These are phyloP conservation scores for Sesia bembeciformis DNA, from an alignment of 2,888 invertebrate species.

Conservation along the genomic window DNA sequence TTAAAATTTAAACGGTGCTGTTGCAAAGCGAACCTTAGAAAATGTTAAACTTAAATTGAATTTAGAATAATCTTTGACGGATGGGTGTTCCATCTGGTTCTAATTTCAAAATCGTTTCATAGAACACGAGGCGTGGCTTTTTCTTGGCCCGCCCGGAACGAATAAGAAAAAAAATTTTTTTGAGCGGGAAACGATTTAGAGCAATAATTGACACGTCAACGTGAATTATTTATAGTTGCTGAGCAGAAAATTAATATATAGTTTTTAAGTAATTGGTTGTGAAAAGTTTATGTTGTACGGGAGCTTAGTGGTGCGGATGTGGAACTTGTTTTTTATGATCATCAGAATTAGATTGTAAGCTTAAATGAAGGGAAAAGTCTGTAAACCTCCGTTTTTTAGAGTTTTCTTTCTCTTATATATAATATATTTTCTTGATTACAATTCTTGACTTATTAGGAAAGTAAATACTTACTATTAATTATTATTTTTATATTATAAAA, in stretches of 20 bases:
- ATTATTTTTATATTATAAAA: too few species aligned
- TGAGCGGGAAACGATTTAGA: constrained; percentile 45
- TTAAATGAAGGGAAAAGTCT: too few species aligned
- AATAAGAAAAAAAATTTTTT: constrained; percentile 27
- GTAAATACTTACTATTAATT: too few species aligned
- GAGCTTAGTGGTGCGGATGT: constrained; percentile 23
- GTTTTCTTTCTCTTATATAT: too few species aligned
- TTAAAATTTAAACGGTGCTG: constrained; percentile 6
- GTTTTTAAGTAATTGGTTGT: constrained; percentile 58
- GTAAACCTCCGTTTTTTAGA: too few species aligned
- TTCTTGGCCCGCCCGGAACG: constrained; percentile 30
- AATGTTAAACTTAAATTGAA: constrained; percentile 16
- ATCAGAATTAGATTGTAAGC: neutral
- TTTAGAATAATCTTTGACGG: constrained; percentile 13
- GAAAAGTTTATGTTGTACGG: constrained; percentile 54
- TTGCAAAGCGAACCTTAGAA: constrained; percentile 24
- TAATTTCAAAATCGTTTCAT: constrained; percentile 25
- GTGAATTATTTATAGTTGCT: constrained; percentile 59
- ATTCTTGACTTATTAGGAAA: too few species aligned
- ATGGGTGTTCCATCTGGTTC: constrained; percentile 35
- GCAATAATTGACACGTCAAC: constrained; percentile 68
- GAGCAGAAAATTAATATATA: constrained; percentile 57
- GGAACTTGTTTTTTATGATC: neutral
- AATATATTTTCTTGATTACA: too few species aligned
- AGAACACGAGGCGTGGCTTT: constrained; percentile 42